These are phyloP conservation scores for Melinopterus prodromus DNA, from an alignment of 2,888 invertebrate species.

Conservation along the genomic window DNA sequence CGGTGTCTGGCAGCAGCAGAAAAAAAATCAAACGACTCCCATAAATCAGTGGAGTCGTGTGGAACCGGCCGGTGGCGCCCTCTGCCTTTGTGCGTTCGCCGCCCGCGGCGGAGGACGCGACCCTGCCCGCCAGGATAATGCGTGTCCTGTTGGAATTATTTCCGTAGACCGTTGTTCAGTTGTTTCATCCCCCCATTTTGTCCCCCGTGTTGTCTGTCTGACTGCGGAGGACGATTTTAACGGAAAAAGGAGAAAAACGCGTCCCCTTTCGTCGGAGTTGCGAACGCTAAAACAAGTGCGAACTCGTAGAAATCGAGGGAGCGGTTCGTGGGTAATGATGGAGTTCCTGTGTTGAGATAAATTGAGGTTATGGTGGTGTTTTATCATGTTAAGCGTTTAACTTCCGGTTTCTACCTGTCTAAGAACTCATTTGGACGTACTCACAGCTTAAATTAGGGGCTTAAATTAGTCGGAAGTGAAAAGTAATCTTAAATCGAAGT, in stretches of 20 bases:
- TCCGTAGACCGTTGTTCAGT: not conserved
- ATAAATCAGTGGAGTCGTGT: conserved; percentile 17
- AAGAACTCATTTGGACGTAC: too few species aligned
- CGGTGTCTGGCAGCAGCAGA: conserved; percentile 39
- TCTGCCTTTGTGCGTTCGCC: not conserved
- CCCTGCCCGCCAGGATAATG: not conserved
- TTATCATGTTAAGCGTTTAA: conserved; percentile 47
- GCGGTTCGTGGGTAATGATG: conserved; percentile 55
- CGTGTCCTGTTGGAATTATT: not conserved
- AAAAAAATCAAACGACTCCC: conserved; percentile 24
- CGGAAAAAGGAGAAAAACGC: conserved; percentile 47
- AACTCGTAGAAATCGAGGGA: conserved; percentile 26
- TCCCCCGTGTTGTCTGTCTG: conserved; percentile 21
- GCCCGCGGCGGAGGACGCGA: not conserved
- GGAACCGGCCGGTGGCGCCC: not conserved
- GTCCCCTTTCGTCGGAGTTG: not conserved
- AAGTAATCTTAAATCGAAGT: too few species aligned
- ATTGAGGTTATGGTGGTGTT: conserved; percentile 58
- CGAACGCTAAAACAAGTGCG: not conserved
- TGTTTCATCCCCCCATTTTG: not conserved
- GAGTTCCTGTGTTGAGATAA: conserved; percentile 58
- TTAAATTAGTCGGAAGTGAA: too few species aligned
- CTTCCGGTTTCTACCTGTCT: not conserved
- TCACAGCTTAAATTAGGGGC: too few species aligned
- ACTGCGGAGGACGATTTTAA: conserved; percentile 43